Conservation (phyloP, 2,888 invertebrate genomes). For the Belgica antarctica region DNA sequence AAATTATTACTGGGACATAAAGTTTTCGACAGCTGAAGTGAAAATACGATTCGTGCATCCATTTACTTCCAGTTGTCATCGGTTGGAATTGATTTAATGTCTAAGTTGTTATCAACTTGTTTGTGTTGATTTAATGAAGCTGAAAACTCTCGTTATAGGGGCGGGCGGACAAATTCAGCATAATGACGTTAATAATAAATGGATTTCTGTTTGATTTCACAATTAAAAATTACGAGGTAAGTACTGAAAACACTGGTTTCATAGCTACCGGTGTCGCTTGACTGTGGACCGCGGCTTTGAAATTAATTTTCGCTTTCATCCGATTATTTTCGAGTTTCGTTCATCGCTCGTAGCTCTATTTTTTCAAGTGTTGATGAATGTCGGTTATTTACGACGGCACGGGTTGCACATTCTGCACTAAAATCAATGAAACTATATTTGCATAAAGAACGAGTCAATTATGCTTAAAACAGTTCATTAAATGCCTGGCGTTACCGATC, state of each 20-base stretch:
- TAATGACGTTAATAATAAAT: neutral
- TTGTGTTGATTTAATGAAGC: constrained; percentile 2
- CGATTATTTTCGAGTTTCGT: too few species aligned
- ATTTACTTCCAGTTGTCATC: too few species aligned
- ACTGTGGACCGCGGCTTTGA: neutral
- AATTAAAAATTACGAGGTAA: neutral
- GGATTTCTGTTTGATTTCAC: neutral
- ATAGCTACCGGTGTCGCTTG: neutral
- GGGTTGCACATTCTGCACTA: neutral
- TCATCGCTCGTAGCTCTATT: too few species aligned
- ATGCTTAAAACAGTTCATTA: neutral
- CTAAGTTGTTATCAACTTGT: too few species aligned
- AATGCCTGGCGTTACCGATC: neutral
- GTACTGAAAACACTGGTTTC: too few species aligned
- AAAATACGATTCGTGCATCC: too few species aligned
- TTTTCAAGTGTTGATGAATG: too few species aligned
- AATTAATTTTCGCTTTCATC: constrained; percentile 13
- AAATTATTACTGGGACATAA: too few species aligned
- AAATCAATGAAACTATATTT: constrained; percentile 5
- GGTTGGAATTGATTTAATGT: constrained; percentile 1
- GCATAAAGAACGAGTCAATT: neutral
- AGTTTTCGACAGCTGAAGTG: too few species aligned
- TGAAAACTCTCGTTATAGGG: neutral
- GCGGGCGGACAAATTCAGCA: neutral
- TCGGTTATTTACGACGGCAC: too few species aligned